A percentile compares a stretch with the other conserved stretches of the same genome.
Evolutionary conservation across 2,113 vertebrate genomes (phyloP).

Genomic region (Mixornis gularis): DNA sequence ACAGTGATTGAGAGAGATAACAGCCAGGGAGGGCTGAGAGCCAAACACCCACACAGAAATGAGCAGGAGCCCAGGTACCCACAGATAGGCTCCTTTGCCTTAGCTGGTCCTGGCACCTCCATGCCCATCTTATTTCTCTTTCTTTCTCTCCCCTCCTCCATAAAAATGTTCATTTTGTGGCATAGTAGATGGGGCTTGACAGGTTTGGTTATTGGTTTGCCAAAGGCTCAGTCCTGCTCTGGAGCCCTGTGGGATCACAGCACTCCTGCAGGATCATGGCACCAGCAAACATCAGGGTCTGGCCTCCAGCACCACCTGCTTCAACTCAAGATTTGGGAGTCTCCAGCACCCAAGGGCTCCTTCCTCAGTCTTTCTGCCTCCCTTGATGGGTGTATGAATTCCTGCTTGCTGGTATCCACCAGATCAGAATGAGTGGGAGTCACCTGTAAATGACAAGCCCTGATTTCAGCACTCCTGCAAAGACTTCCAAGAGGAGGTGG

Average conservation of each 20-base stretch:
- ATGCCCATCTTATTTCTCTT: not conserved
- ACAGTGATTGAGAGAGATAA: conserved; percentile 24
- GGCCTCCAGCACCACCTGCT: not conserved
- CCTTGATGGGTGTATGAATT: not conserved
- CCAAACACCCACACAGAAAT: not conserved
- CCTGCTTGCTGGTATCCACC: not conserved
- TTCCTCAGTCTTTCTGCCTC: not conserved
- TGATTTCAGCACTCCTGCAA: not conserved
- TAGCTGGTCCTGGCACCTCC: not conserved
- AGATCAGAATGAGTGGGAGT: not conserved
- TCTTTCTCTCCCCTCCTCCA: not conserved
- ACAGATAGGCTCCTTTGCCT: not conserved
- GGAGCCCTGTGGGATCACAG: not conserved
- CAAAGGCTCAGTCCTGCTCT: not conserved
- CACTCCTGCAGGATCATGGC: not conserved
- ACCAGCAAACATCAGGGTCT: not conserved
- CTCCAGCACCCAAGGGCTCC: not conserved
- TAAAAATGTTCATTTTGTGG: not conserved
- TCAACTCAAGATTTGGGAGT: not conserved
- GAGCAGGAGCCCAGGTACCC: not conserved
- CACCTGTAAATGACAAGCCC: not conserved
- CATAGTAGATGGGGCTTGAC: not conserved
- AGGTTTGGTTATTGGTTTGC: not conserved
- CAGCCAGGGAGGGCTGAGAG: not conserved
- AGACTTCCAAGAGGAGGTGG: not conserved